Evolutionary conservation across 2,113 vertebrate genomes (phyloP).

Genomic region (Brevimyrus niger): DNA sequence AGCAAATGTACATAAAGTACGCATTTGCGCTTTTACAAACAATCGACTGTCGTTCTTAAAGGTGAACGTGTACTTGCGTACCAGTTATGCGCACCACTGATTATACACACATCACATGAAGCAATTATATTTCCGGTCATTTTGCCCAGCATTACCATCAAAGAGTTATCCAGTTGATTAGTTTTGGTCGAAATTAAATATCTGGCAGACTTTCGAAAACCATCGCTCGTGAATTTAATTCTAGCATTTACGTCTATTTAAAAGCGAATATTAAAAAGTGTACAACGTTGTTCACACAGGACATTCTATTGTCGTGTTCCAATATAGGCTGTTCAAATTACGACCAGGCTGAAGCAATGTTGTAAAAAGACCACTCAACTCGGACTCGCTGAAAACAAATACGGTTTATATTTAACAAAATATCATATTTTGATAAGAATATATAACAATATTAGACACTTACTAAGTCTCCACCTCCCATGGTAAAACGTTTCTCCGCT

Average conservation of each 20-base stretch:
- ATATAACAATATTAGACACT: not conserved
- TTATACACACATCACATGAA: not conserved
- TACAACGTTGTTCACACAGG: not conserved
- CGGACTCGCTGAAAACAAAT: not conserved
- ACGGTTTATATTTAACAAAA: not conserved
- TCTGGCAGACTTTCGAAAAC: not conserved
- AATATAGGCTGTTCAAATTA: not conserved
- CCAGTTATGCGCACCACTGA: no score
- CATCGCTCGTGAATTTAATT: not conserved
- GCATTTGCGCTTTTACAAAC: no score
- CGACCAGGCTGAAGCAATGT: not conserved
- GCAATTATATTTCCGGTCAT: not conserved
- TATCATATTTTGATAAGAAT: not conserved
- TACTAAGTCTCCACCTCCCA: not conserved
- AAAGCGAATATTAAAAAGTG: not conserved
- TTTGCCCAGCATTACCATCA: not conserved
- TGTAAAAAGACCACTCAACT: not conserved
- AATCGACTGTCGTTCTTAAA: no score
- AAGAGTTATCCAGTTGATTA: not conserved
- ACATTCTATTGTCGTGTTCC: not conserved
- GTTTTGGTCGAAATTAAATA: not conserved
- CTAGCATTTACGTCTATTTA: not conserved
- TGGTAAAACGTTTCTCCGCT: not conserved
- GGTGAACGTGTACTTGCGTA: no score
- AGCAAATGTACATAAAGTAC: no score